Percentiles rank a stretch among this genome's conserved stretches.
These are phyloP conservation scores for Ennomos erosarius DNA, from an alignment of 2,888 invertebrate species.

Conservation along the genomic window DNA sequence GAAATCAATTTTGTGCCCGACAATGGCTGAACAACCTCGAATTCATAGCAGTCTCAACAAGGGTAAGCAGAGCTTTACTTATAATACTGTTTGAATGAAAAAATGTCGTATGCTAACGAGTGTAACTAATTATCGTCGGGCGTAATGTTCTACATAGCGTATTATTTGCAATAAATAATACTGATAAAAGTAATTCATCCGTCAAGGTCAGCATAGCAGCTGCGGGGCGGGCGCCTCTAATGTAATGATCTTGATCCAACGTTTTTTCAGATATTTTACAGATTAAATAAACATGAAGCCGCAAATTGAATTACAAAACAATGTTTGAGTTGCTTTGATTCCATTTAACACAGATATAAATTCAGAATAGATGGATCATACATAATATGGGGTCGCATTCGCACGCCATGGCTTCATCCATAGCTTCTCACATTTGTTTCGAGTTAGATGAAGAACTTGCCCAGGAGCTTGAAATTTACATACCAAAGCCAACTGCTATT, in stretches of 20 bases:
- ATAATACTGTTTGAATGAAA: conserved; percentile 34
- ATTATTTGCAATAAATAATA: conserved; percentile 25
- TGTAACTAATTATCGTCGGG: conserved; percentile 20
- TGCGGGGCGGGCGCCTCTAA: conserved; percentile 25
- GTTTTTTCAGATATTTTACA: conserved; percentile 58
- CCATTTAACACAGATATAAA: conserved; percentile 65
- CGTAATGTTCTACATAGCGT: conserved; percentile 26
- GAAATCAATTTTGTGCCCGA: conserved; percentile 23
- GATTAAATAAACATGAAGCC: conserved; percentile 69
- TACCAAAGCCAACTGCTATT: conserved; percentile 67
- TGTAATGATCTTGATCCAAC: too few relatives aligned
- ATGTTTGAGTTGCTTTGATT: conserved; percentile 64
- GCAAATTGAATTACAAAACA: conserved; percentile 53
- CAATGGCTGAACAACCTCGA: conserved; percentile 69
- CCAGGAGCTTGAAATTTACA: conserved; percentile 31
- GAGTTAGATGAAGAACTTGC: conserved; percentile 23
- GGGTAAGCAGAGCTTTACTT: conserved; percentile 27
- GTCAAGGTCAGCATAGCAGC: conserved; percentile 38
- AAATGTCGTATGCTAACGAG: conserved; percentile 20
- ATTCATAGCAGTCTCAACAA: conserved; percentile 45
- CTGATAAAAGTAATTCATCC: conserved; percentile 25
- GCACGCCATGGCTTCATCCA: conserved; percentile 60
- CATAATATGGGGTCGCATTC: conserved; percentile 53
- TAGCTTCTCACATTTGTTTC: conserved; percentile 29
- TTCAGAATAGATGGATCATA: conserved; percentile 72